phyloP scores from a whole-genome alignment of 92 coral and sea anemone genomes.

The Micromussa lordhowensis region DNA sequence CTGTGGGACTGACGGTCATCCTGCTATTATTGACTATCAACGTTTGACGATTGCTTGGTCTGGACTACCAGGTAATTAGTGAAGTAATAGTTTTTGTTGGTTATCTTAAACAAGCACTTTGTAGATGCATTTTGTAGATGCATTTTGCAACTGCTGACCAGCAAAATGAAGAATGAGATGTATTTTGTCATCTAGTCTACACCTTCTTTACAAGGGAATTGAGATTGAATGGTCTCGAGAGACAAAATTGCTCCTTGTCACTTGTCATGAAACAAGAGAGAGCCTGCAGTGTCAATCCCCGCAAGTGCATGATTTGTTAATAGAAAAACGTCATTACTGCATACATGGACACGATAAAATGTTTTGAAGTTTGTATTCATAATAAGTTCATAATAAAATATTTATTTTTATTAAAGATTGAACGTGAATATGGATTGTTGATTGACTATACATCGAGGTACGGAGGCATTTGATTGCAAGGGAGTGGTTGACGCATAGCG shows the following conservation, averaged over 20 bases:
- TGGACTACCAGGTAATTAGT: no score
- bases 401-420: conserved; percentile 51
- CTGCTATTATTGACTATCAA: conserved; percentile 11
- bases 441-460: conserved; percentile 30
- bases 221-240: no score
- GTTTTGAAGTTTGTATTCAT: no score
- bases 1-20: background rate
- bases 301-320: conserved; percentile 49
- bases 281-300: no score
- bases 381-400: conserved; percentile 55
- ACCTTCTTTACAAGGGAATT: no score
- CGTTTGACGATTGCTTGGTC: background rate
- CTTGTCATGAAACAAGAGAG: conserved; percentile 30
- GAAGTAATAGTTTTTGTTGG: no score
- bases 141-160: no score
- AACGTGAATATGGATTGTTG: conserved; percentile 30
- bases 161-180: no score
- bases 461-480: conserved; percentile 29
- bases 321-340: conserved; percentile 62
- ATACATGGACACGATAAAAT: conserved; percentile 59
- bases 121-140: no score
- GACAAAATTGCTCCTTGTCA: background rate
- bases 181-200: no score
- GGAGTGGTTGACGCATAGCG: background rate
- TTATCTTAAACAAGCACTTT: no score